Evolutionary conservation across 2,888 invertebrate species (phyloP), one percentile per base, ranked within the genome.

Genomic region (Aphidoletes aphidimyza): DNA sequence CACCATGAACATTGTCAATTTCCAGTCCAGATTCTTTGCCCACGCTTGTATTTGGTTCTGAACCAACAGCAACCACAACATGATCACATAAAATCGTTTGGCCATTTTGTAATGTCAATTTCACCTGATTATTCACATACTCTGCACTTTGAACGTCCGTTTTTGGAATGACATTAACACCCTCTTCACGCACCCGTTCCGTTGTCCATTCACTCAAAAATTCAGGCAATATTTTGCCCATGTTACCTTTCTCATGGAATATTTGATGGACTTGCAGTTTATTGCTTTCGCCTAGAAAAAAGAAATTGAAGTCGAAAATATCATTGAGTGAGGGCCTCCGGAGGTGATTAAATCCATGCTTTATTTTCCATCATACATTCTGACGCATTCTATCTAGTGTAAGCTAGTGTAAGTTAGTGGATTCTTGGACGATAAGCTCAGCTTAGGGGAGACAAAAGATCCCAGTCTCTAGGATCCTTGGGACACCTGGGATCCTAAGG

Each of bases 151-250:
- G 88, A 8, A 90, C 88, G 87, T 88, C 88, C 22, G 88, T 88
- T 36, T 88, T 87, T 14, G 89, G 88, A n/a, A 90, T 86, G 8
- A 91, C 89, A 85, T 88, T 87, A 81, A 90, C 96, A 86, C 97
- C 96, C 89, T 94, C 93, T 85, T 90, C 89, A 87, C 90, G 89
- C 85, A 97, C 93, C 88, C 94, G 95, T 54, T 93, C 92, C 84
- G 95, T 96, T n/a, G 96, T 95, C 95, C 97, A 98, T 86, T 92
- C 91, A 87, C 96, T 95, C 86, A 99, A 92, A 91, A 98, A 98
- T 88, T 94, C 93, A 9, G 98, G 98, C 87, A 99, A 91, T 86
- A 98, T 93, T 89, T 93, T 93, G 17, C 94, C 94, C 94, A 98
- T 94, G 89, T 96, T 95, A 85, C 95, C 95, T 85, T 91, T 90